These are phyloP conservation scores for Cydia fagiglandana DNA, from an alignment of 1,140 invertebrate species.

Conservation along the genomic window DNA sequence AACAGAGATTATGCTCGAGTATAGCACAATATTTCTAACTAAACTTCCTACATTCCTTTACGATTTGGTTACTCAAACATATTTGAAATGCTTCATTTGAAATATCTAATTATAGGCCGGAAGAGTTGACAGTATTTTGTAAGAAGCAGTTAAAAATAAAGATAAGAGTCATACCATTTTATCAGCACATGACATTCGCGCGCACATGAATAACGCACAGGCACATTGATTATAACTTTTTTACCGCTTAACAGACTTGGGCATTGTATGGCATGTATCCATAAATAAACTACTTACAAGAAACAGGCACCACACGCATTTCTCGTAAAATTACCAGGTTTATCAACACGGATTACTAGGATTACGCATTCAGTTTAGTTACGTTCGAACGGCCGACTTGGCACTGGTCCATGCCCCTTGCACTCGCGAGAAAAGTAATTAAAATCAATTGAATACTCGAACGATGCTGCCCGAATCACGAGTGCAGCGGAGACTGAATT, in stretches of 20 bases:
- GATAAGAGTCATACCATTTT: neutral
- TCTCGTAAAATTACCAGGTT: slow-evolving; percentile 35
- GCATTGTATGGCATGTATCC: neutral
- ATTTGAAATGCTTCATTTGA: neutral
- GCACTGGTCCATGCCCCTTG: slow-evolving; percentile 61
- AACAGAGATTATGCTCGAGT: too few species aligned
- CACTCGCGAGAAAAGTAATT: slow-evolving; percentile 45
- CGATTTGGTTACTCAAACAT: too few species aligned
- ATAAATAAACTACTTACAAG: slow-evolving; percentile 14
- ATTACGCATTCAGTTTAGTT: slow-evolving; percentile 43
- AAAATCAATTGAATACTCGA: slow-evolving; percentile 52
- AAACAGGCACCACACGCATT: neutral
- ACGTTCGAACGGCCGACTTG: slow-evolving; percentile 58
- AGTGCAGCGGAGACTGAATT: neutral
- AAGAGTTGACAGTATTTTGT: neutral
- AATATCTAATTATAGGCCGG: neutral
- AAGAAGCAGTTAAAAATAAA: neutral
- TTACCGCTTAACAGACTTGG: neutral
- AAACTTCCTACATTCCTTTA: neutral
- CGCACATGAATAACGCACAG: neutral
- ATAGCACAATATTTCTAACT: neutral
- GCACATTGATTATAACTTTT: neutral
- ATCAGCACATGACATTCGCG: neutral
- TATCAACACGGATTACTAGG: slow-evolving; percentile 41
- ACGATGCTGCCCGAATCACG: neutral